Percentiles rank a stretch among this genome's conserved stretches.
Conservation (phyloP, 2,113 vertebrate species). For the Azemiops feae region DNA sequence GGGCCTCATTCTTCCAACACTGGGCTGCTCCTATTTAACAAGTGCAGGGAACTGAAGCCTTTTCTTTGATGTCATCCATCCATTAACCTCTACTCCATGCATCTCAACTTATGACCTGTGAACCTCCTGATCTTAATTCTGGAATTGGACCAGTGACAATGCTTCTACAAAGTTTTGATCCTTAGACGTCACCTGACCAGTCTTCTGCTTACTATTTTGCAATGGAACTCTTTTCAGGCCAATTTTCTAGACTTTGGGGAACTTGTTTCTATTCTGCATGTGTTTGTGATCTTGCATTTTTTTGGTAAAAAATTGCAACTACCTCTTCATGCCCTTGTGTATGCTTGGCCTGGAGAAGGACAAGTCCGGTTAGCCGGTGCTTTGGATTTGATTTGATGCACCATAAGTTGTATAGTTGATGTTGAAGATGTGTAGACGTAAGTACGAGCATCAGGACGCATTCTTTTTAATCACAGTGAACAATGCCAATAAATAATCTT, state of each 20-base stretch:
- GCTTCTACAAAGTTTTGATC: too few relatives aligned
- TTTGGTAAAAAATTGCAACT: not conserved
- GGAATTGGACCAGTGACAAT: too few relatives aligned
- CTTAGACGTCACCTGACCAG: not conserved
- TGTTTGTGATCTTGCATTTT: not conserved
- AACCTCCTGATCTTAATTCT: too few relatives aligned
- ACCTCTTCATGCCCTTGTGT: not conserved
- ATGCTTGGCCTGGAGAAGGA: not conserved
- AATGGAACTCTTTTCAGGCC: not conserved
- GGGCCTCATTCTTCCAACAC: too few relatives aligned
- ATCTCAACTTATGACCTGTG: not conserved
- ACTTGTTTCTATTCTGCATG: not conserved
- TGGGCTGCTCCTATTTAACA: too few relatives aligned
- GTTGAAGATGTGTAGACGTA: not conserved
- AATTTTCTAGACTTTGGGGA: not conserved
- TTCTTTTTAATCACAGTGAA: not conserved
- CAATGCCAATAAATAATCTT: not conserved
- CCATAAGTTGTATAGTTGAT: not conserved
- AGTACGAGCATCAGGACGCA: too few relatives aligned
- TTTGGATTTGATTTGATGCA: not conserved
- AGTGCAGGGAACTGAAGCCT: too few relatives aligned
- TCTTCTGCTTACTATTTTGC: not conserved
- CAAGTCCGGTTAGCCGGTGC: not conserved
- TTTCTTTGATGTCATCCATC: too few relatives aligned
- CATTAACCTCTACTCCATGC: not conserved